Evolutionary conservation across 2,888 invertebrate species (phyloP).

Genomic region (Drosophila diplacantha): DNA sequence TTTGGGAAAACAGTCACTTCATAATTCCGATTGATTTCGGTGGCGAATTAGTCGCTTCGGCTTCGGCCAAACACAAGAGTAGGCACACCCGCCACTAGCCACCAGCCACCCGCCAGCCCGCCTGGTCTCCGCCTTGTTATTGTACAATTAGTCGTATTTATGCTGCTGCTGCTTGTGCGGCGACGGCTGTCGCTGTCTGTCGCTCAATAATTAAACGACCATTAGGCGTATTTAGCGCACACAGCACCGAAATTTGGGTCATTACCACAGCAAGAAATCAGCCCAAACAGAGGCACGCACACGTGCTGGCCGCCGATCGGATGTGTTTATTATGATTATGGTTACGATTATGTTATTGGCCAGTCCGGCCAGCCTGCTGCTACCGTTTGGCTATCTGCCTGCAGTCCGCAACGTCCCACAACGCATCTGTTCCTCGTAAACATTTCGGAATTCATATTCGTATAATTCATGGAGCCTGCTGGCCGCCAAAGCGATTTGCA

Average conservation of each 20-base stretch:
- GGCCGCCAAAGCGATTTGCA: conserved; percentile 49
- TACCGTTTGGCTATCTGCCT: conserved; percentile 19
- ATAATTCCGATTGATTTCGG: conserved; percentile 26
- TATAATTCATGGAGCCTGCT: conserved; percentile 43
- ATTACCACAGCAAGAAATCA: conserved; percentile 63
- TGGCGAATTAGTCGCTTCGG: conserved; percentile 15
- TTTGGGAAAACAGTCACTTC: conserved; percentile 5
- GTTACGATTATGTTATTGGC: conserved; percentile 51
- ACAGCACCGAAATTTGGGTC: conserved; percentile 68
- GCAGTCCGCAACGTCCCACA: conserved; percentile 11
- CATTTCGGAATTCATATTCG: conserved; percentile 36
- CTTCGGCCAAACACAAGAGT: conserved; percentile 11
- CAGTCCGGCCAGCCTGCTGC: conserved; percentile 29
- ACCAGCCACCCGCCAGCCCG: conserved; percentile 19
- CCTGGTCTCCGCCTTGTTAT: conserved; percentile 56
- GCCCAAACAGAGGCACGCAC: conserved; percentile 54
- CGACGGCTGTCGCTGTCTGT: conserved; percentile 53
- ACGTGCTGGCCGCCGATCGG: conserved; percentile 59
- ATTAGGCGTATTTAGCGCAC: conserved; percentile 66
- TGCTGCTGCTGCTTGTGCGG: conserved; percentile 39
- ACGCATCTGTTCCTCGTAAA: conserved; percentile 63
- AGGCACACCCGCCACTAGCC: conserved; percentile 8
- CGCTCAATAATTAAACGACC: conserved; percentile 67
- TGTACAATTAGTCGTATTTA: conserved; percentile 70
- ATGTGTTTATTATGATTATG: conserved; percentile 68